Conservation (phyloP, 2,888 invertebrate species). For the Chydorus sphaericus region DNA sequence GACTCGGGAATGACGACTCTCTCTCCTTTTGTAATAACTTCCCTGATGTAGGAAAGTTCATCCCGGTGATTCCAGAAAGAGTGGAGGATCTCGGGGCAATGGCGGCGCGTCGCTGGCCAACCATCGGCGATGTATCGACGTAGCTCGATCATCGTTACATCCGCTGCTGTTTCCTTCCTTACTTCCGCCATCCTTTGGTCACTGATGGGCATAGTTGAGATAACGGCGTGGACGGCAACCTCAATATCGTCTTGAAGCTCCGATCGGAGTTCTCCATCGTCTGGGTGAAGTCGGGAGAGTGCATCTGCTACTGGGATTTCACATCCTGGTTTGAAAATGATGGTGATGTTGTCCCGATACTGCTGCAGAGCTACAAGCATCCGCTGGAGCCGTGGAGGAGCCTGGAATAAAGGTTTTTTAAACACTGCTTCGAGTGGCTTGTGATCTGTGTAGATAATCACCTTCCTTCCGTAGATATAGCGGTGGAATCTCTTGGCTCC, state of each 20-base stretch:
- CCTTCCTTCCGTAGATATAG: conserved; percentile 28
- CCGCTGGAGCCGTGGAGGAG: conserved; percentile 17
- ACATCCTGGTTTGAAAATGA: not conserved
- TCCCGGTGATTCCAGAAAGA: not conserved
- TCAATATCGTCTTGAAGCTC: not conserved
- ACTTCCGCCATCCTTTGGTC: not conserved
- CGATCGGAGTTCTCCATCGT: not conserved
- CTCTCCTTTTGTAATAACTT: not conserved
- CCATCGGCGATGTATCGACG: not conserved
- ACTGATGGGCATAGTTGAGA: not conserved
- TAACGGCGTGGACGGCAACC: not conserved
- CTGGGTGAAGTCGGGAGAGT: not conserved
- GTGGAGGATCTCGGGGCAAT: not conserved
- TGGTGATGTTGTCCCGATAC: not conserved
- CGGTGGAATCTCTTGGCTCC: conserved; percentile 28
- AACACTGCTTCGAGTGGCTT: conserved; percentile 27
- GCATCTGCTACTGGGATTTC: not conserved
- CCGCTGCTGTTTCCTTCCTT: not conserved
- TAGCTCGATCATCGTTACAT: not conserved
- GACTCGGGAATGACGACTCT: not conserved
- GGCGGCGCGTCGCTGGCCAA: not conserved
- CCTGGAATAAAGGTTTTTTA: conserved; percentile 19
- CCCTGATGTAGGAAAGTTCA: not conserved
- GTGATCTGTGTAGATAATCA: conserved; percentile 29
- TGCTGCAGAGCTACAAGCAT: not conserved